Evolutionary conservation across 1,140 invertebrate genomes (phyloP).

Genomic region (Diploscapter pachys): DNA sequence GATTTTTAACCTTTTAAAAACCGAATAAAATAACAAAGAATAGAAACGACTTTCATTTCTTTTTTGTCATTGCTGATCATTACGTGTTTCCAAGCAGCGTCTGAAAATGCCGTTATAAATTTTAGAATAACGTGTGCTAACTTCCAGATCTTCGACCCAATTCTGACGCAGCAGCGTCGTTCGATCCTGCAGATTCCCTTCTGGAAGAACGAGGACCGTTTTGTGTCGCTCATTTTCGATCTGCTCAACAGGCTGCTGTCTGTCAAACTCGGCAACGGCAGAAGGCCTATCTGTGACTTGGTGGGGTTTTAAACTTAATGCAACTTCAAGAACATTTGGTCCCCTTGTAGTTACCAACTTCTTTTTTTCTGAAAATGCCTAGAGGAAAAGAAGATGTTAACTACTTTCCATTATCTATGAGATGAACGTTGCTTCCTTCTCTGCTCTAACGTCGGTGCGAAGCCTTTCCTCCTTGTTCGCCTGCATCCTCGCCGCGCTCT

Average conservation of each 20-base stretch:
- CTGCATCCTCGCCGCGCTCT: no score
- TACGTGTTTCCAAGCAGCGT: no score
- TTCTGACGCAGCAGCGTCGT: neutral
- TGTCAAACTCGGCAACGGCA: neutral
- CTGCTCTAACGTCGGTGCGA: no score
- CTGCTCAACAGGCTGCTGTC: neutral
- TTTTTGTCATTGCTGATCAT: no score
- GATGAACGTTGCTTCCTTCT: neutral
- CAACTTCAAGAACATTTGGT: neutral
- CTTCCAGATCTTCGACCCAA: constrained; percentile 12
- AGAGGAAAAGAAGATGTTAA: neutral
- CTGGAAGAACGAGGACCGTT: neutral
- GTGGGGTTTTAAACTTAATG: neutral
- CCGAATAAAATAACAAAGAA: no score
- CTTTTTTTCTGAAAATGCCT: neutral
- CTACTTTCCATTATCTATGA: neutral
- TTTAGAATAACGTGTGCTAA: neutral
- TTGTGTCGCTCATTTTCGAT: neutral
- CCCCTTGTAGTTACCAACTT: neutral
- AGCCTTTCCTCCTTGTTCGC: no score
- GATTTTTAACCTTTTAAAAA: no score
- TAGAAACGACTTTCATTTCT: no score
- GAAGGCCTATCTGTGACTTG: constrained; percentile 16
- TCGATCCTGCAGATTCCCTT: neutral
- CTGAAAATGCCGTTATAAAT: no score